Conservation (phyloP, 2,797 vertebrate genomes). For the Morelia viridis region DNA sequence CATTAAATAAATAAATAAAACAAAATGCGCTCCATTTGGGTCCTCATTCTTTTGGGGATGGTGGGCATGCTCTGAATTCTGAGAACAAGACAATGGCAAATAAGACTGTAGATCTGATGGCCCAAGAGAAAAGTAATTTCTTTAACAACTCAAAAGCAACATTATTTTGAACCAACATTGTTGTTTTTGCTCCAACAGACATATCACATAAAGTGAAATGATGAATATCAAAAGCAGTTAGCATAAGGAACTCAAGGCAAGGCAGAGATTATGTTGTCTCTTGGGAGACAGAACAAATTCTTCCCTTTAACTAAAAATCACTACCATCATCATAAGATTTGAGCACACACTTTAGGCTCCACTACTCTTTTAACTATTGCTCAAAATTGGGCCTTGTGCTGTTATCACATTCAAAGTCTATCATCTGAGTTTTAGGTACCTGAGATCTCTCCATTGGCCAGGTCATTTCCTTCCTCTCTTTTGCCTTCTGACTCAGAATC, state of each 20-base stretch:
- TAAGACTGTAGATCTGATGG: too few species aligned
- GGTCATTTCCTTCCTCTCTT: constrained; percentile 57
- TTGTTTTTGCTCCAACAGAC: not conserved
- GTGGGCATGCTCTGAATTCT: not conserved
- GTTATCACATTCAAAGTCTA: not conserved
- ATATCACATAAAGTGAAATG: not conserved
- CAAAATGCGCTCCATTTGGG: not conserved
- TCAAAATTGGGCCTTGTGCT: not conserved
- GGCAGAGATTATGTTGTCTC: not conserved
- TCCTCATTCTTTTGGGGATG: not conserved
- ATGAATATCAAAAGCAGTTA: not conserved
- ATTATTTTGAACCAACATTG: not conserved
- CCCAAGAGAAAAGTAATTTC: not conserved
- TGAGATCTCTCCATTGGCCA: constrained; percentile 83
- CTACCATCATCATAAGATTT: not conserved
- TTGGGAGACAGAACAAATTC: not conserved
- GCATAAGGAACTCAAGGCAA: not conserved
- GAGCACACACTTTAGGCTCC: not conserved
- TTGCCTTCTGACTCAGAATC: constrained; percentile 66
- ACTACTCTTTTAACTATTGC: constrained; percentile 1
- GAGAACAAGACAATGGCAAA: not conserved
- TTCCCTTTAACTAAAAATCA: not conserved
- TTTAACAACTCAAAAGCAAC: not conserved
- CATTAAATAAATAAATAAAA: too few species aligned
- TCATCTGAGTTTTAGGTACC: constrained; percentile 69